A percentile compares a stretch with the other conserved stretches of the same genome.
phyloP scores from a whole-genome alignment of 2,888 invertebrate genomes.

The Trypoxylon attenuatum region DNA sequence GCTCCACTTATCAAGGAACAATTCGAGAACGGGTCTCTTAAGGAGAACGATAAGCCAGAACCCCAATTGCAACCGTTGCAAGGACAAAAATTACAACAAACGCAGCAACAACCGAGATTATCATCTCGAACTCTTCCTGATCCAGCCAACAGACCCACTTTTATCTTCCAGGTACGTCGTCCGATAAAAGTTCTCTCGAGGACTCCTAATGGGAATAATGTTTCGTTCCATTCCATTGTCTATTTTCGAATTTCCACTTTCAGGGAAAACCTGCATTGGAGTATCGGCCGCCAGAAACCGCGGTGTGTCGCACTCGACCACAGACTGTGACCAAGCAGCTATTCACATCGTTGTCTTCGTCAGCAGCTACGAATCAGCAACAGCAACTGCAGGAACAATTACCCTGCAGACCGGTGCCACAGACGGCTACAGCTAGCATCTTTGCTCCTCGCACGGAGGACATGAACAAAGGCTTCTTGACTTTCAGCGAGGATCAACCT shows the following conservation, averaged over 20 bases:
- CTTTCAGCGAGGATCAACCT: conserved; percentile 89
- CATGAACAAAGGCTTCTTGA: conserved; percentile 95
- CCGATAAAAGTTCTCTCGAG: too few relatives aligned
- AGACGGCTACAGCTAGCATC: conserved; percentile 84
- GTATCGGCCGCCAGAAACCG: conserved; percentile 41
- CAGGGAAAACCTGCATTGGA: conserved; percentile 62
- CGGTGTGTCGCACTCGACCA: conserved; percentile 39
- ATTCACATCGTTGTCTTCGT: conserved; percentile 52
- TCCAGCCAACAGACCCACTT: conserved; percentile 8
- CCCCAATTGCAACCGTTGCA: too few relatives aligned
- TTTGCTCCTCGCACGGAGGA: conserved; percentile 91
- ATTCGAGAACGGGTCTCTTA: conserved; percentile 34
- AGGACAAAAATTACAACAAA: neutral
- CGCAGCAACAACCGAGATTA: neutral
- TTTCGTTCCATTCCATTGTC: too few relatives aligned
- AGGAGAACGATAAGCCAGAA: conserved; percentile 47
- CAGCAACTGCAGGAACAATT: conserved; percentile 50
- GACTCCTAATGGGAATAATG: neutral
- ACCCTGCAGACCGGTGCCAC: conserved; percentile 75
- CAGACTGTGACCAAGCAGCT: conserved; percentile 58
- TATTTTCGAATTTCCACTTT: conserved; percentile 15
- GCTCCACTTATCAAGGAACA: conserved; percentile 31
- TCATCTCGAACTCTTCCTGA: neutral
- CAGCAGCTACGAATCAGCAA: conserved; percentile 38
- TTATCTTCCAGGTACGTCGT: conserved; percentile 55